Percentiles rank a stretch among this genome's conserved stretches.
These are phyloP conservation scores for Leptodactylus fuscus DNA, from an alignment of 2,113 vertebrate genomes.

Conservation along the genomic window DNA sequence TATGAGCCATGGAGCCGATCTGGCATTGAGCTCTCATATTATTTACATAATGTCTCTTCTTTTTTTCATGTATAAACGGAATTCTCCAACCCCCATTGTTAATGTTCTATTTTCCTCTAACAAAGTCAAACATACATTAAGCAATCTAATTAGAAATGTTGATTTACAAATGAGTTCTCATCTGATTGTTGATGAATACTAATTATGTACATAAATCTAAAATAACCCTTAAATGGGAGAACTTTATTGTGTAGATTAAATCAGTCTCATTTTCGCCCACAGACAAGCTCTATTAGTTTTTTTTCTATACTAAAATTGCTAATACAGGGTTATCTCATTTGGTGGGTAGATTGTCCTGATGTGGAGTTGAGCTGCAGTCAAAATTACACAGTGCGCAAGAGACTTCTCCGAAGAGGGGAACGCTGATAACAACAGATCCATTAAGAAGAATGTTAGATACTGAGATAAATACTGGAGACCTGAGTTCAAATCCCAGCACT, in stretches of 20 bases:
- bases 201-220: slow-evolving; percentile 61
- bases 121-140: slow-evolving; percentile 55
- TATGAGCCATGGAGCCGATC: not conserved
- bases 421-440: not conserved
- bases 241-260: slow-evolving; percentile 56
- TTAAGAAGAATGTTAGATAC: slow-evolving; percentile 4
- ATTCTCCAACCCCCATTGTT: slow-evolving; percentile 7
- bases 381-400: not conserved
- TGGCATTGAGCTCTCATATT: not conserved
- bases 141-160: slow-evolving; percentile 63
- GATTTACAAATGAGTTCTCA: slow-evolving; percentile 61
- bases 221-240: slow-evolving; percentile 56
- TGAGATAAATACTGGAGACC: not conserved
- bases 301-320: slow-evolving; percentile 36
- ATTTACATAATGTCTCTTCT: slow-evolving; percentile 20
- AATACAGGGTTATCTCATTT: slow-evolving; percentile 38
- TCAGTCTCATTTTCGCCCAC: slow-evolving; percentile 49
- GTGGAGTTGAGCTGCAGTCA: slow-evolving; percentile 24
- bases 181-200: slow-evolving; percentile 60
- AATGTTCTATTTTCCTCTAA: not conserved
- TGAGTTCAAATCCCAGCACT: not conserved
- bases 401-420: not conserved
- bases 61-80: not conserved
- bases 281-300: slow-evolving; percentile 45
- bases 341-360: slow-evolving; percentile 15